A percentile compares a stretch with the other conserved stretches of the same genome.
Evolutionary conservation across 2,888 invertebrate species (phyloP).

Genomic region (Ommatoiulus sabulosus): DNA sequence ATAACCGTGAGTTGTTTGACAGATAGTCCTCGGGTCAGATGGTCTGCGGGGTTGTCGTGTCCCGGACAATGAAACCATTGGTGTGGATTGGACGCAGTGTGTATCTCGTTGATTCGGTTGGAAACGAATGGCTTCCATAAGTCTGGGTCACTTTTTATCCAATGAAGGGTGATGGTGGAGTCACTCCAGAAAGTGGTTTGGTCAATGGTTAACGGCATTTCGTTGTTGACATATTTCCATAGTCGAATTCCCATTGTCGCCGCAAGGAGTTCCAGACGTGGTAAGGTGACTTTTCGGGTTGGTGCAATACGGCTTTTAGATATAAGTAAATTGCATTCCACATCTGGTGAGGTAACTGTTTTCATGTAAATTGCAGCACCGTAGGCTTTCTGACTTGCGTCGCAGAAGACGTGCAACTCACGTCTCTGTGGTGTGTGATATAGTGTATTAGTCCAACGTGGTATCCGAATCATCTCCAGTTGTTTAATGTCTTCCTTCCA

Average conservation of each 20-base stretch:
- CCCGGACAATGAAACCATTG: constrained; percentile 46
- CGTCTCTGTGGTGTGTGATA: neutral
- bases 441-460: neutral
- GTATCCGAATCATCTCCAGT: neutral
- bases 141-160: neutral
- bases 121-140: constrained; percentile 54
- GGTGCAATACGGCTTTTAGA: constrained; percentile 34
- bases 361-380: neutral
- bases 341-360: neutral
- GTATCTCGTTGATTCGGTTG: constrained; percentile 53
- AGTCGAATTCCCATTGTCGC: constrained; percentile 40
- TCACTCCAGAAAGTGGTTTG: neutral
- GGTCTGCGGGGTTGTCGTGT: constrained; percentile 53
- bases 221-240: neutral
- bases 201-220: neutral
- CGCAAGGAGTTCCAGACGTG: constrained; percentile 47
- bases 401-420: neutral
- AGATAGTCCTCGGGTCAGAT: constrained; percentile 29
- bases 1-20: neutral
- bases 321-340: neutral
- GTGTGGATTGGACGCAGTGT: neutral
- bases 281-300: constrained; percentile 22
- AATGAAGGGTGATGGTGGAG: neutral
- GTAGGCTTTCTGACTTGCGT: constrained; percentile 28
- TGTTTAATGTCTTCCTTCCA: neutral